Percentiles rank a stretch among this genome's conserved stretches.
These are phyloP conservation scores for Ammodytes dubius DNA, from an alignment of 2,113 vertebrate species.

Conservation along the genomic window DNA sequence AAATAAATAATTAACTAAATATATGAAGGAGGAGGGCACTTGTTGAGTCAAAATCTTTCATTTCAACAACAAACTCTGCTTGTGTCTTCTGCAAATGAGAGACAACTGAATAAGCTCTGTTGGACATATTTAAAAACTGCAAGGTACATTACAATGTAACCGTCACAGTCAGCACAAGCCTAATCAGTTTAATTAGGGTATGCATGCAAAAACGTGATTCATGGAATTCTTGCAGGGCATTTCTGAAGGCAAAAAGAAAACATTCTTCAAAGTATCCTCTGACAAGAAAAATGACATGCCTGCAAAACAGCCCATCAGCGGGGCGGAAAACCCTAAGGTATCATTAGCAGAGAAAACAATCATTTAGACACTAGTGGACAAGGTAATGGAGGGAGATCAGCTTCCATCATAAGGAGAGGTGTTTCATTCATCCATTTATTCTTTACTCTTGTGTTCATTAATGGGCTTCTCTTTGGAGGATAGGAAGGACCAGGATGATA, in stretches of 20 bases:
- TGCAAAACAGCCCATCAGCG: slow-evolving; percentile 38
- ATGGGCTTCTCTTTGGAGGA: slow-evolving; percentile 5
- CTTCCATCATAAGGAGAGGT: slow-evolving; percentile 3
- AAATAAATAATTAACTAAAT: neutral
- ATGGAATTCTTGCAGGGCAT: slow-evolving; percentile 56
- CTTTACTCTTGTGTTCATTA: neutral
- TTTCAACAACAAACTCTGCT: neutral
- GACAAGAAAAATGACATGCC: slow-evolving; percentile 68
- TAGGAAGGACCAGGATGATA: neutral
- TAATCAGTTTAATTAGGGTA: slow-evolving; percentile 73
- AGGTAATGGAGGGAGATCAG: slow-evolving; percentile 11
- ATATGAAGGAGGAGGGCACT: neutral
- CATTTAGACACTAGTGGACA: slow-evolving; percentile 14
- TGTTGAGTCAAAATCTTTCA: neutral
- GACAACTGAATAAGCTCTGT: neutral
- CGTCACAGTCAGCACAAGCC: slow-evolving; percentile 43
- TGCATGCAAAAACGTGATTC: slow-evolving; percentile 59
- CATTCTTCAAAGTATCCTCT: slow-evolving; percentile 68
- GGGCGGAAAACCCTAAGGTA: slow-evolving; percentile 44
- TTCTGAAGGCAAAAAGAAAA: slow-evolving; percentile 43
- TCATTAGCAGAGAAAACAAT: slow-evolving; percentile 67
- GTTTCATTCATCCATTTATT: slow-evolving; percentile 1
- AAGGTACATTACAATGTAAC: slow-evolving; percentile 30
- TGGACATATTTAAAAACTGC: neutral
- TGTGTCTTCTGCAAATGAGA: neutral